Evolutionary conservation across 2,888 invertebrate species (phyloP).

Genomic region (Zygogramma bicolorata): DNA sequence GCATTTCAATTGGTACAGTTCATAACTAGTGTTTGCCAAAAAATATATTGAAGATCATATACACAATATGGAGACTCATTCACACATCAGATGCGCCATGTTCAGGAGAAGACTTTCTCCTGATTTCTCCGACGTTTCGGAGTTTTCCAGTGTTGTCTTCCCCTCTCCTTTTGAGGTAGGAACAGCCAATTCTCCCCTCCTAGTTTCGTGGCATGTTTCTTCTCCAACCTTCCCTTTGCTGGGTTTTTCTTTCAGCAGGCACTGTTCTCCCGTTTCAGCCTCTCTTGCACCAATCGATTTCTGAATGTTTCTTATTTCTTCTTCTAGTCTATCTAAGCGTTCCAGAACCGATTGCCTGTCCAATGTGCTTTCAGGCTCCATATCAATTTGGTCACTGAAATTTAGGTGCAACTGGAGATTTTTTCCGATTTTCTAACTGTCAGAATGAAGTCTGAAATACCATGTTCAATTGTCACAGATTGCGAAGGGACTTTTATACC

Average conservation of each 20-base stretch:
- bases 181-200: not conserved
- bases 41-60: not conserved
- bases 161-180: not conserved
- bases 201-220: not conserved
- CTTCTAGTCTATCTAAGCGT: not conserved
- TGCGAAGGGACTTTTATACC: not conserved
- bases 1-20: too few relatives aligned
- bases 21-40: too few relatives aligned
- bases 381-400: not conserved
- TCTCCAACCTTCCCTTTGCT: not conserved
- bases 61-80: not conserved
- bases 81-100: not conserved
- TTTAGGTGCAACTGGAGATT: not conserved
- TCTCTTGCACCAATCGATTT: not conserved
- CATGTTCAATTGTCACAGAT: not conserved
- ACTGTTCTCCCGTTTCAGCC: not conserved
- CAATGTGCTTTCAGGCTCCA: not conserved
- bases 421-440: not conserved
- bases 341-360: not conserved
- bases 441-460: not conserved
- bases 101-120: not conserved
- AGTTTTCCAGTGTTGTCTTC: not conserved
- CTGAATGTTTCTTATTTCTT: not conserved
- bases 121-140: not conserved
- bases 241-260: not conserved